phyloP scores from a whole-genome alignment of 2,888 invertebrate genomes.

The Helleia helle region DNA sequence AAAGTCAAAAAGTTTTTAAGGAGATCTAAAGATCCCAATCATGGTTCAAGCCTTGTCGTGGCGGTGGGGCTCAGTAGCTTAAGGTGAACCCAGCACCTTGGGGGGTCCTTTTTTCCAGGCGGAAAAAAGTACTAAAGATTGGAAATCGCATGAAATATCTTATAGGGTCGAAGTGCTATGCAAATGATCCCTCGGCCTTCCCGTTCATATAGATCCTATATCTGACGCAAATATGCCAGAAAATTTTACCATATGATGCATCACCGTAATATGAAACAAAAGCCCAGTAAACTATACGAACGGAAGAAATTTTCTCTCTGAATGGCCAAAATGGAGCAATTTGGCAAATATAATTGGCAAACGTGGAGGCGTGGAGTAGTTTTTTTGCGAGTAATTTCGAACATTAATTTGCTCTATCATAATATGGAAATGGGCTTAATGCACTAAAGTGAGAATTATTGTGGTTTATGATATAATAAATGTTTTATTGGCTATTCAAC shows the following conservation, averaged over 20 bases:
- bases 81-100: too few relatives aligned
- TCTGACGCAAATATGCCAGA: background rate
- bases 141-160: too few relatives aligned
- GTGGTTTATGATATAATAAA: conserved; percentile 12
- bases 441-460: conserved; percentile 5
- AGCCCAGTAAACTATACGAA: conserved; percentile 39
- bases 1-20: too few relatives aligned
- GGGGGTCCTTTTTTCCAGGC: too few relatives aligned
- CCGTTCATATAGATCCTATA: too few relatives aligned
- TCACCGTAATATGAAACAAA: conserved; percentile 21
- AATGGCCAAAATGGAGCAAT: conserved; percentile 61
- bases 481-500: background rate
- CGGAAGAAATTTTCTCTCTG: conserved; percentile 49
- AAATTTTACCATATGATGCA: too few relatives aligned
- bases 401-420: conserved; percentile 54
- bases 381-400: conserved; percentile 44
- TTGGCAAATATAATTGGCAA: conserved; percentile 41
- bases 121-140: too few relatives aligned
- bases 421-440: conserved; percentile 52
- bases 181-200: too few relatives aligned
- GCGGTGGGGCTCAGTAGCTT: too few relatives aligned
- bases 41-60: too few relatives aligned
- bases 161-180: too few relatives aligned
- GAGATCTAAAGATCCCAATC: too few relatives aligned
- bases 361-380: conserved; percentile 40